phyloP scores from a whole-genome alignment of 2,797 vertebrate species.

The Enteromius thamalakanensis region DNA sequence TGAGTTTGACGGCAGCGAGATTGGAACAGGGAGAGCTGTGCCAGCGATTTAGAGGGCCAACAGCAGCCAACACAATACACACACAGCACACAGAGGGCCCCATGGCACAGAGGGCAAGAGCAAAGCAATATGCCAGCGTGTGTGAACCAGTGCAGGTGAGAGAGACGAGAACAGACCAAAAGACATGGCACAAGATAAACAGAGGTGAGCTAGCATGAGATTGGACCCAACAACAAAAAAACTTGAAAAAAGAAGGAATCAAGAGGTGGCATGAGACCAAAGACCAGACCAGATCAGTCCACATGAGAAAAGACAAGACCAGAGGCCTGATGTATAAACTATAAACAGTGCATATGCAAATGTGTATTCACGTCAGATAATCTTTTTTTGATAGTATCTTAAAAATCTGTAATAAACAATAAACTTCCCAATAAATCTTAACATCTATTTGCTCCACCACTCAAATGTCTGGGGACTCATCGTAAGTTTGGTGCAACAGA shows the following conservation, averaged over 20 bases:
- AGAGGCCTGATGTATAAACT: not conserved
- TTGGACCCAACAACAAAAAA: not conserved
- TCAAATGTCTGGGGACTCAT: not conserved
- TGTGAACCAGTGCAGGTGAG: not conserved
- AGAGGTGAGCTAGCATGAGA: not conserved
- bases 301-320: not conserved
- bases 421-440: not conserved
- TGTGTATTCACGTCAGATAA: not conserved
- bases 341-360: not conserved
- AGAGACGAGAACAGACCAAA: not conserved
- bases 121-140: conserved; percentile 45
- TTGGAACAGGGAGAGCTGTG: conserved; percentile 54
- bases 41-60: conserved; percentile 57
- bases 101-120: conserved; percentile 52
- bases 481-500: not conserved
- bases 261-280: not conserved
- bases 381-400: not conserved
- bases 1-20: conserved; percentile 60
- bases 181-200: conserved; percentile 1
- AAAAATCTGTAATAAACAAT: not conserved
- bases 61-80: conserved; percentile 59
- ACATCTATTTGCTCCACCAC: not conserved
- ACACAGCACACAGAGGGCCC: conserved; percentile 45
- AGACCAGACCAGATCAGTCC: not conserved
- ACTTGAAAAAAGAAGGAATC: not conserved